A percentile compares a stretch with the other conserved stretches of the same genome.
Conservation (phyloP, 2,113 vertebrate genomes). For the Aythya baeri region DNA sequence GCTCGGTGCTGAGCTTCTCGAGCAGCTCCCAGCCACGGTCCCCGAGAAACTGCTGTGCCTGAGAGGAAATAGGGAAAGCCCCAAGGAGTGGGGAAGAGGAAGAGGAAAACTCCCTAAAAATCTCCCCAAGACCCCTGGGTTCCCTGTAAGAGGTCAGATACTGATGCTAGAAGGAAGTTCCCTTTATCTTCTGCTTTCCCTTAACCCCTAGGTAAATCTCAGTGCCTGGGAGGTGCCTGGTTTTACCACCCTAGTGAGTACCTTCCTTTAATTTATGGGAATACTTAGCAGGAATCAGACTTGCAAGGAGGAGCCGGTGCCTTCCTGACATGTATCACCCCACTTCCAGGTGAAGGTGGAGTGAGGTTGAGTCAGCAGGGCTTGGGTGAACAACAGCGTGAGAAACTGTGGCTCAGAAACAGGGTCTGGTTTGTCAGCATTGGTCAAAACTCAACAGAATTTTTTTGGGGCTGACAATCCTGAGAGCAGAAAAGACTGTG, state of each 20-base stretch:
- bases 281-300: not conserved
- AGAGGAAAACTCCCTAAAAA: not conserved
- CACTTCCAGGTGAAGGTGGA: not conserved
- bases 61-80: not conserved
- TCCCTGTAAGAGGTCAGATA: not conserved
- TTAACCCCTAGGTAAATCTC: not conserved
- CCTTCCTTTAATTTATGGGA: not conserved
- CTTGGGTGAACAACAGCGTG: not conserved
- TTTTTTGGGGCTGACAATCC: not conserved
- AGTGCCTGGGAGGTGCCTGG: not conserved
- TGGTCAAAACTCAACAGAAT: not conserved
- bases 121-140: not conserved
- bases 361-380: not conserved
- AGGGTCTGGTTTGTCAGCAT: not conserved
- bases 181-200: not conserved
- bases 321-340: not conserved
- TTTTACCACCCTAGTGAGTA: not conserved
- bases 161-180: not conserved
- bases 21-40: not conserved
- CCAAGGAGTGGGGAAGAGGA: not conserved
- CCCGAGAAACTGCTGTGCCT: not conserved
- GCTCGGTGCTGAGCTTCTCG: not conserved
- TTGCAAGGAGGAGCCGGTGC: not conserved
- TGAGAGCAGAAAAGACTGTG: not conserved
- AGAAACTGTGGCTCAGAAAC: not conserved